Evolutionary conservation across 2,113 vertebrate species (phyloP), one percentile per base, ranked within the genome.

Genomic region (Malurus cyaneus): DNA sequence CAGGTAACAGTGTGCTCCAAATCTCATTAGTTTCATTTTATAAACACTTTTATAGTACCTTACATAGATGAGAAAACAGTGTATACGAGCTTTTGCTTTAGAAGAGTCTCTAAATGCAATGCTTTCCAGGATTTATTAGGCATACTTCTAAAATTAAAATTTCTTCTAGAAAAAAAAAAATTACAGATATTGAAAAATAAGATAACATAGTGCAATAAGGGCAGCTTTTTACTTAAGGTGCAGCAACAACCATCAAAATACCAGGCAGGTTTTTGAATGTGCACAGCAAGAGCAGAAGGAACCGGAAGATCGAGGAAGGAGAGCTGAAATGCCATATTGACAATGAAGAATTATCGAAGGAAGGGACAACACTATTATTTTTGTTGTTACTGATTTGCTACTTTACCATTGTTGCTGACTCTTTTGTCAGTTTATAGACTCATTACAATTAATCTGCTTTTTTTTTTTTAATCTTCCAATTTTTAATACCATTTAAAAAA

Each of bases 21-120:
- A 99, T 98, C 98, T 98, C 98, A 99, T 99, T 99, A 99, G 98
- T 98, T 99, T 98, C 98, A 98, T 99, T 98, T 99, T 98, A 99
- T 99, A 99, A 99, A 99, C 98, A 99, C 98, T 98, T 98, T 98
- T 98, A 97, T 97, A 97, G 97, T 96, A 97, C 97, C 98, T 98
- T 97, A 94, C 98, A 98, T 98, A 97, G 97, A 98, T 97, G 98
- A 97, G 97, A 98, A 98, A 97, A 96, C 94, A 95, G 94, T 66
- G 91, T 91, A 88, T 97, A 91, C 67, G 56, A 95, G 96, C 82
- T 95, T 96, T 97, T 88, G 88, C 84, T 74, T 97, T 83, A 93
- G 73, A 93, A 84, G 93, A 88, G 53, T 88, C 86, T 96, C 97
- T 81, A 89, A 96, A 97, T 67, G 94, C 14, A 53, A 94, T 28